Conservation (phyloP, 2,797 vertebrate species). For the Delichon dasypus region DNA sequence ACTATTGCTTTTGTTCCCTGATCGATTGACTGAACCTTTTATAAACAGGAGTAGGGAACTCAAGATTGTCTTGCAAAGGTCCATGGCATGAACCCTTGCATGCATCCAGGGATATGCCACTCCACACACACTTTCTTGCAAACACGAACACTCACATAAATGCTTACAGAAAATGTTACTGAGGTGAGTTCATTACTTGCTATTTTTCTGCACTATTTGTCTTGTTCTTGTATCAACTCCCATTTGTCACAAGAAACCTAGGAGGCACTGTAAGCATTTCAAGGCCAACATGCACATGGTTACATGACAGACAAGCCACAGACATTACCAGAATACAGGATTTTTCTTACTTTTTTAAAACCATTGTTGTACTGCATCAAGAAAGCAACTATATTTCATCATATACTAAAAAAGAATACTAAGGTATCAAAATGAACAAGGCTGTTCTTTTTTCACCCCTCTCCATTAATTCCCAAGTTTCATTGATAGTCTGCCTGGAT, state of each 20-base stretch:
- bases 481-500: neutral
- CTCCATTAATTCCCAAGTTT: neutral
- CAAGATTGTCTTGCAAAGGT: constrained; percentile 50
- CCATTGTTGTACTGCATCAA: neutral
- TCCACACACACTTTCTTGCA: constrained; percentile 18
- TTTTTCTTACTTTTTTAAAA: neutral
- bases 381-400: neutral
- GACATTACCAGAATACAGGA: neutral
- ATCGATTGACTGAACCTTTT: constrained; percentile 63
- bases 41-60: constrained; percentile 54
- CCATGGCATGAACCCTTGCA: constrained; percentile 30
- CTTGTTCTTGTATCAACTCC: constrained; percentile 30
- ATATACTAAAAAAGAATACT: neutral
- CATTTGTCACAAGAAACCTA: constrained; percentile 10
- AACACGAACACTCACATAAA: constrained; percentile 52
- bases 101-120: neutral
- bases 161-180: constrained; percentile 51
- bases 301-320: fast-evolving
- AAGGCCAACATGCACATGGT: neutral
- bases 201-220: constrained; percentile 51
- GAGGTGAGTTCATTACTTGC: constrained; percentile 14
- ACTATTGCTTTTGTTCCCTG: constrained; percentile 43
- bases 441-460: fast-evolving
- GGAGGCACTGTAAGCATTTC: constrained; percentile 16
- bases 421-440: neutral